phyloP scores from a whole-genome alignment of 2,888 invertebrate genomes.

The Mycogona germanica region DNA sequence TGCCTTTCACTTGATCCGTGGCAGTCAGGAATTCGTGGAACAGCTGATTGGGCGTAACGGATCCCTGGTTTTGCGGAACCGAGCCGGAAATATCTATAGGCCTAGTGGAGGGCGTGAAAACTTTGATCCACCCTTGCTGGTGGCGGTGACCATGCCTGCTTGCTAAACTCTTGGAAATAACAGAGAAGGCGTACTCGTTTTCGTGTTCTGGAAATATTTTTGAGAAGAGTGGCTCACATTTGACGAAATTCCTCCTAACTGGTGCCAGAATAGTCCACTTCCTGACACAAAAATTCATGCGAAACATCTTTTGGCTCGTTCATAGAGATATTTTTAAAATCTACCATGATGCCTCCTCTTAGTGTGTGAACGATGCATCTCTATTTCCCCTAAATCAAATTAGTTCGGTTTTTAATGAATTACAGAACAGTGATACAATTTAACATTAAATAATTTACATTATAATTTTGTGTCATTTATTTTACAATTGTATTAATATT shows the following conservation, averaged over 20 bases:
- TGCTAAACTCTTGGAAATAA: background rate
- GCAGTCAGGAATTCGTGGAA: background rate
- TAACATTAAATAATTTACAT: too few species aligned
- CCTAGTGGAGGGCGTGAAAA: background rate
- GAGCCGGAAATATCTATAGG: background rate
- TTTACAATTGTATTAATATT: too few species aligned
- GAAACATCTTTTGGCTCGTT: background rate
- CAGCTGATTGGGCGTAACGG: too few species aligned
- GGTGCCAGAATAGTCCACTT: background rate
- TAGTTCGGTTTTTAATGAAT: too few species aligned
- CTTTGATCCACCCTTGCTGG: background rate
- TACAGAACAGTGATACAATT: too few species aligned
- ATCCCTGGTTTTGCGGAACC: background rate
- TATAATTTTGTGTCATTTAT: too few species aligned
- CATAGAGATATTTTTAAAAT: too few species aligned
- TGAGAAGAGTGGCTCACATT: background rate
- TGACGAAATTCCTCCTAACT: background rate
- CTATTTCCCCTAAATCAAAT: too few species aligned
- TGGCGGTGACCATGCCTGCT: background rate
- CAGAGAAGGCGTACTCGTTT: background rate
- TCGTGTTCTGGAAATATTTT: conserved; percentile 2
- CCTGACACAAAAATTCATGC: background rate
- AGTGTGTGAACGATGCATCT: too few species aligned
- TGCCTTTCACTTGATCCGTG: background rate
- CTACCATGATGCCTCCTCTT: too few species aligned